Base-by-base conservation (phyloP, 1,140 invertebrate species). In the Lepidostoma basale region DNA sequence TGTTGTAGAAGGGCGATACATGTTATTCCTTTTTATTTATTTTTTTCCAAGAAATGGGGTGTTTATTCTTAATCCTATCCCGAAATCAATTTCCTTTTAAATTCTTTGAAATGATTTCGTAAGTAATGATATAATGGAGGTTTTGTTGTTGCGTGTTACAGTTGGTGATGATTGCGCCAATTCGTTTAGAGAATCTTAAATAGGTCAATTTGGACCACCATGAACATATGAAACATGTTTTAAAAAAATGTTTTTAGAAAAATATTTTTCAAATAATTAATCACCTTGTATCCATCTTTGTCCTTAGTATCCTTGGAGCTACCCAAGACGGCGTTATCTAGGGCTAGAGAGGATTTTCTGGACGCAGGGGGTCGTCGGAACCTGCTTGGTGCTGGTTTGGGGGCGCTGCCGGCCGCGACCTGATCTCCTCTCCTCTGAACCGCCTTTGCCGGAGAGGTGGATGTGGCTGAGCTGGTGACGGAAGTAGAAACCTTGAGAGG, bases 371-470 rank as follows among this genome's bases (percentile, higher is more conserved):
- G 81, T 68, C 87, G 81, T 70, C 89, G 84, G 83, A 88, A 5
- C 86, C 84, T 14, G 87, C 86, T 26, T 86, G 83, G 72, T 87
- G 85, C 84, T 92, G 85, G 81, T 92, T 86, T 76, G 76, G 76
- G n/a, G 74, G 76, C 47, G 73, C 75, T 40, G 70, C 70, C 42
- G 40, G 69, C 66, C 8, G 67, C 63, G 10, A 56, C 56, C 28
- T 71, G 68, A 30, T 73, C 67, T 20, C 63, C 52, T 25, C 44
- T 16, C 42, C 65, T 14, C 4, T 62, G 67, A 4, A 63, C 14
- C 3, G 18, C 25, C 44, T 49, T 63, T n/a, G 26, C 30, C 4
- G 77, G 75, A 4, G 83, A 80, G 49, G 74, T 76, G 66, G 67
- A 52, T 74, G 73, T 10, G 63, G 82, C 76, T 69, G 76, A 81